phyloP scores from a whole-genome alignment of 1,140 invertebrate species.

The Platorchestia sp. region DNA sequence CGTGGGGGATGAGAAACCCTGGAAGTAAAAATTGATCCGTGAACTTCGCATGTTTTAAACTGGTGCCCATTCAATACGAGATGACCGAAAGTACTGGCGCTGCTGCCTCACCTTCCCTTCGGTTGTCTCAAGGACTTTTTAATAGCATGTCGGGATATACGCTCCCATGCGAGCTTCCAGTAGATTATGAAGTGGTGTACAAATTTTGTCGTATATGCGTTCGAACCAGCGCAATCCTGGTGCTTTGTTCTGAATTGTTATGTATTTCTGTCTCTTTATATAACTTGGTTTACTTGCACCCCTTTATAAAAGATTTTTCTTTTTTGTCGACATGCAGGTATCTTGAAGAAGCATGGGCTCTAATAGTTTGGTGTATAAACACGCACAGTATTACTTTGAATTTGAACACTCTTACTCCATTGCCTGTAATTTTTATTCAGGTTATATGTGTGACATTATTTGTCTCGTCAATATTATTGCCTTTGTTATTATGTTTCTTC shows the following conservation, averaged over 20 bases:
- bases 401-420: constrained; percentile 15
- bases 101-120: neutral
- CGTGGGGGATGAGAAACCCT: neutral
- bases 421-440: neutral
- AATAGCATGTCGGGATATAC: constrained; percentile 23
- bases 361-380: neutral
- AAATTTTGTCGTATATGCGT: constrained; percentile 52
- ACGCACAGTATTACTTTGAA: neutral
- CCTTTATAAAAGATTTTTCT: constrained; percentile 48
- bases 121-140: constrained; percentile 30
- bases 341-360: constrained; percentile 42
- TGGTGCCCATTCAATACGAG: constrained; percentile 10
- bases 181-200: constrained; percentile 47
- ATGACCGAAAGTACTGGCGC: neutral
- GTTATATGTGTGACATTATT: constrained; percentile 48
- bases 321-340: constrained; percentile 53
- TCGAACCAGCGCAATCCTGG: constrained; percentile 24
- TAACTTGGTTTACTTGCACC: constrained; percentile 55
- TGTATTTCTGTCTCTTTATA: constrained; percentile 54
- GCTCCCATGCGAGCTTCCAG: constrained; percentile 40
- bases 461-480: constrained; percentile 33
- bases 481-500: constrained; percentile 36
- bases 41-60: constrained; percentile 31
- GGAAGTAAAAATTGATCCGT: neutral
- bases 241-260: constrained; percentile 53